Evolutionary conservation across 2,888 invertebrate genomes (phyloP), one percentile per base, ranked within the genome.

Genomic region (Cetonia aurata): DNA sequence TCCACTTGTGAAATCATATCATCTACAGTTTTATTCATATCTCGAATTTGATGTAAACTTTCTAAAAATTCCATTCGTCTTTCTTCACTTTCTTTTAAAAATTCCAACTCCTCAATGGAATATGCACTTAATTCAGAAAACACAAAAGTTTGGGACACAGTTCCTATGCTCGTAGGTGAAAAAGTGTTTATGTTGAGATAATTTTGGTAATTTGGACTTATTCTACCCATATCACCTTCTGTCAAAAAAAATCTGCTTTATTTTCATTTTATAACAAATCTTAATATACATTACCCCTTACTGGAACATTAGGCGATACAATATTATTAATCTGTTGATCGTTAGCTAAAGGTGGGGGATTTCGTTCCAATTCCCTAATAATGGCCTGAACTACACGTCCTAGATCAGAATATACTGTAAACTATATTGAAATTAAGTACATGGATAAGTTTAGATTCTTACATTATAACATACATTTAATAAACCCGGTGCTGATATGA

Each of bases 381-480:
- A 94, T 91, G 17, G 92, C 94, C 82, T 93, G 93, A 0, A 94
- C 94, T 2, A 94, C 91, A 70, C 93, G 88, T 0, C 93, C 93
- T 74, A 94, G 86, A 84, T 94, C 94, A 0, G 93, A 93, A 84
- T 93, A 93, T 50, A 90, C 85, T 15, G 93, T 91, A 79, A 91
- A 94, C 88, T 91, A 72, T 75, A 77, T 50, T 59, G 10, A 73
- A 80, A 75, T 75, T 71, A 72, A 71, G 8, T 37, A 12, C 33
- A 44, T 25, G 12, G 25, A 19, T 52, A 41, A 56, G 71, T 52
- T 25, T n/a, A 19, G 9, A 25, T 25, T 25, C 25, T 25, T 42
- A 17, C 10, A 57, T 57, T 12, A 33, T 8, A 42, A 77, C 84
- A 84, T 85, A 91, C 91, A 83, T 92, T 93, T 48, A 93, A 78